Evolutionary conservation across 1,140 invertebrate genomes (phyloP).

Genomic region (Ladona fulva): DNA sequence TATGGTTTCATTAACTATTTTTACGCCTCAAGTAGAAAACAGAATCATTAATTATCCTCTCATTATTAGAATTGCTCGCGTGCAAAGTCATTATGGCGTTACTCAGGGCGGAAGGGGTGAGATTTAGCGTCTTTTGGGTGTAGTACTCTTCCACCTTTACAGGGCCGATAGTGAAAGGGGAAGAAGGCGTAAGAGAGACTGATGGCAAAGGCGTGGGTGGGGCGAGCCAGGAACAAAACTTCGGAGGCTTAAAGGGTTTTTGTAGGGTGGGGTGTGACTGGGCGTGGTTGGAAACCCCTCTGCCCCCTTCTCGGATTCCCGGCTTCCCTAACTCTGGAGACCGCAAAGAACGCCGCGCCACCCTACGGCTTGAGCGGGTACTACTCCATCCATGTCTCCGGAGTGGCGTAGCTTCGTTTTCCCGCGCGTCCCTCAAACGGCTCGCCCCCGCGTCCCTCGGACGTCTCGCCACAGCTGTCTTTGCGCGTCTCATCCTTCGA

Average conservation of each 20-base stretch:
- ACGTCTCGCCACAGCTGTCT: no score
- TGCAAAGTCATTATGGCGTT: no score
- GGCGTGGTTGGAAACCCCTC: background rate
- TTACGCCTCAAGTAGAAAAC: no score
- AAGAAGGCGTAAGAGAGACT: background rate
- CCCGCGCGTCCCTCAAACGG: no score
- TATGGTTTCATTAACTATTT: no score
- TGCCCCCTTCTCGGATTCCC: background rate
- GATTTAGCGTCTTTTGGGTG: no score
- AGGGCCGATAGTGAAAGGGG: background rate
- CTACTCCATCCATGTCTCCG: background rate
- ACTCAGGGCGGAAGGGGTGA: no score
- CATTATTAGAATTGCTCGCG: no score
- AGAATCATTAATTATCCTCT: no score
- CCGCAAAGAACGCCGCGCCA: background rate
- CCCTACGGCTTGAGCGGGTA: background rate
- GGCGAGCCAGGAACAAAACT: background rate
- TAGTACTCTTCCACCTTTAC: background rate
- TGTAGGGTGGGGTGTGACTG: background rate
- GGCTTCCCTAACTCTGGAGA: background rate
- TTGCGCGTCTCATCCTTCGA: no score
- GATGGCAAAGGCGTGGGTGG: background rate
- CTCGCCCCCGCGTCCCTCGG: no score
- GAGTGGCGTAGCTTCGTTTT: background rate
- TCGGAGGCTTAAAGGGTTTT: background rate